These are phyloP conservation scores for Borostomias antarcticus DNA, from an alignment of 2,797 vertebrate genomes.

Conservation along the genomic window DNA sequence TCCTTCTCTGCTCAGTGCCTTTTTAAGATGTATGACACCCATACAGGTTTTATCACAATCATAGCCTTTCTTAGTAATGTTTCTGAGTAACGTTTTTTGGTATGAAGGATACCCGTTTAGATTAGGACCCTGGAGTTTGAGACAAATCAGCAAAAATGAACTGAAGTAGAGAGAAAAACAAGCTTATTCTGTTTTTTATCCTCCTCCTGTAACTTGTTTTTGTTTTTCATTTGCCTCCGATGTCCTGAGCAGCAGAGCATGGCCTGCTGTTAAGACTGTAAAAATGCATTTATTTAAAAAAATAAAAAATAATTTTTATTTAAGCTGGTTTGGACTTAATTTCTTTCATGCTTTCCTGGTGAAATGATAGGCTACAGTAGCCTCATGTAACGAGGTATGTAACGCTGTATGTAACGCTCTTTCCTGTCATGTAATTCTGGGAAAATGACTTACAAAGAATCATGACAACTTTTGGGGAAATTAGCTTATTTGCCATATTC, in stretches of 20 bases:
- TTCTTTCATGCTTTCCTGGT: too few relatives aligned
- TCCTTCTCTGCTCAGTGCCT: constrained; percentile 32
- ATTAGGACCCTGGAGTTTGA: constrained; percentile 69
- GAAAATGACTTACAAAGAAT: too few relatives aligned
- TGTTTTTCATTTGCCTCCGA: constrained; percentile 65
- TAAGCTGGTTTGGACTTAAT: constrained; percentile 47
- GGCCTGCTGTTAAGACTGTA: constrained; percentile 78
- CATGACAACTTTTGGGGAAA: too few relatives aligned
- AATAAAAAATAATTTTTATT: constrained; percentile 83
- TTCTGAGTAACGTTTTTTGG: constrained; percentile 41
- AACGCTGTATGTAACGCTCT: too few relatives aligned
- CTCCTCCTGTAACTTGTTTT: constrained; percentile 37
- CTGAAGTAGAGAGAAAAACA: constrained; percentile 49
- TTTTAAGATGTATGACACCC: constrained; percentile 42
- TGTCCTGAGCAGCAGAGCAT: constrained; percentile 73
- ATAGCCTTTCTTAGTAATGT: constrained; percentile 48
- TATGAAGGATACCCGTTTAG: constrained; percentile 56
- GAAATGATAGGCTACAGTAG: too few relatives aligned
- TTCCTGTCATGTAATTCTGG: too few relatives aligned
- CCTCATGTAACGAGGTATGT: too few relatives aligned
- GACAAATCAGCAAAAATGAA: constrained; percentile 63
- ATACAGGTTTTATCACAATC: constrained; percentile 49
- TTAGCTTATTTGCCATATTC: too few relatives aligned
- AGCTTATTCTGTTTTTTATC: constrained; percentile 49
- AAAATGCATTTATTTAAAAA: constrained; percentile 85